Base-by-base conservation (phyloP, 2,888 invertebrate genomes). In the Orthosia gracilis region DNA sequence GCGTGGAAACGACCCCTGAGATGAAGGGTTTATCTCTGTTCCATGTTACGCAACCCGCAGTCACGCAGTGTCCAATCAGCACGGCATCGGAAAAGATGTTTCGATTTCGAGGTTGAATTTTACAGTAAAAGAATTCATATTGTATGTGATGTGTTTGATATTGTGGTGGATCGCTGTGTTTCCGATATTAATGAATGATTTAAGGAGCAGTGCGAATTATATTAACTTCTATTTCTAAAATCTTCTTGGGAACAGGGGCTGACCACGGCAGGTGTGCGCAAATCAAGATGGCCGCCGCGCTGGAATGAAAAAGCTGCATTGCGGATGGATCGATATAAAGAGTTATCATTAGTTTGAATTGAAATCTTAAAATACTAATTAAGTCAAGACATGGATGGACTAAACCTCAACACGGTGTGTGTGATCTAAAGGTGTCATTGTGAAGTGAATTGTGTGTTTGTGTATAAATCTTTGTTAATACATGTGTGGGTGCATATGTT, bases 1-100 rank as follows among this genome's bases (percentile, higher is more conserved):
- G 71, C 71, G 71, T 73, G 40, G 40, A 7, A 72, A 72, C 72
- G 55, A 71, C n/a, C 57, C 71, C n/a, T 18, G 31, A n/a, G n/a
- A 40, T 49, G 40, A 57, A 57, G 9, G 9, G 3, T 40, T 17
- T 18, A 7, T 72, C 54, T 47, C 9, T 40, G 13, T 45, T 15
- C 12, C 7, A 5, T 71, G 18, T 31, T 15, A 23, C 23, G 49
- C 57, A 23, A 12, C 3, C 2, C 18, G 15, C 73, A 72, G 47
- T n/a, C 3, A 2, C 18, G 15, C 73, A 72, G 47, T n/a, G 23
- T 40, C 31, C 3, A 13, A 11, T 49, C 13, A 49, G 55, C 40
- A 23, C 57, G 17, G 4, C 13, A 15, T 21, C 4, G 15, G 9
- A 18, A 21, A 31, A 72, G 21, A 18, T 12, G 55, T 57, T 11